phyloP scores from a whole-genome alignment of 2,113 vertebrate genomes.

The Sitta europaea region DNA sequence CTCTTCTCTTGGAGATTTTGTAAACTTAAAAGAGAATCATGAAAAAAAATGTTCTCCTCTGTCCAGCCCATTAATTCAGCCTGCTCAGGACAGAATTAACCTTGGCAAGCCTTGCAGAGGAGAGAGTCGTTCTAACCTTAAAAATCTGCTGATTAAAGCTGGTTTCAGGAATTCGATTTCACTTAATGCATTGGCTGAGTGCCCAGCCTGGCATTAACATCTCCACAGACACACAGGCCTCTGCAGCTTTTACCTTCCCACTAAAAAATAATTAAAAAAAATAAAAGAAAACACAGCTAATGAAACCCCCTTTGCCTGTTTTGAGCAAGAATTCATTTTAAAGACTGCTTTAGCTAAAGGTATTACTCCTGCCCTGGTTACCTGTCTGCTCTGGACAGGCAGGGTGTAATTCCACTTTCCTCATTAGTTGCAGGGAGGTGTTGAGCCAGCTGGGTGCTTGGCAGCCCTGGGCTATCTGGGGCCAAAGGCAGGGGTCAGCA shows the following conservation, averaged over 20 bases:
- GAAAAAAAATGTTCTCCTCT: constrained; percentile 55
- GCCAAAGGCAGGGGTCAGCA: not conserved
- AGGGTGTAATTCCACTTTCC: not conserved
- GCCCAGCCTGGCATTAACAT: constrained; percentile 91
- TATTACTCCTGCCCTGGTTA: not conserved
- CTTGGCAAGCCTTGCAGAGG: constrained; percentile 92
- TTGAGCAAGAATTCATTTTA: not conserved
- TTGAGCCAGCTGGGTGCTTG: rapidly evolving
- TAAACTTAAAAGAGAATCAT: constrained; percentile 58
- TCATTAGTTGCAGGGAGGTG: not conserved
- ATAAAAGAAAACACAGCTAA: not conserved
- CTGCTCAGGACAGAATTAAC: constrained; percentile 91
- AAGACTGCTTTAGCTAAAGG: not conserved
- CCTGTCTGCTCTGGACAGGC: not conserved
- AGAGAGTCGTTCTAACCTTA: constrained; percentile 99
- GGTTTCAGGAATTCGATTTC: constrained; percentile 98
- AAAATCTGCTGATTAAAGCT: constrained; percentile 99
- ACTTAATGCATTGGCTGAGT: constrained; percentile 93
- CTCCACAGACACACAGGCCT: constrained; percentile 81
- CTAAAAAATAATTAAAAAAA: constrained; percentile 31
- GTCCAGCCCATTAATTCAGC: constrained; percentile 89
- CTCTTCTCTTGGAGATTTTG: constrained; percentile 35
- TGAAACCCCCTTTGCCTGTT: constrained; percentile 23
- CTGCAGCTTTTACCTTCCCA: not conserved
- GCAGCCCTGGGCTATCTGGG: rapidly evolving